Conservation (phyloP, 2,888 invertebrate genomes). For the Sepiola atlantica region DNA sequence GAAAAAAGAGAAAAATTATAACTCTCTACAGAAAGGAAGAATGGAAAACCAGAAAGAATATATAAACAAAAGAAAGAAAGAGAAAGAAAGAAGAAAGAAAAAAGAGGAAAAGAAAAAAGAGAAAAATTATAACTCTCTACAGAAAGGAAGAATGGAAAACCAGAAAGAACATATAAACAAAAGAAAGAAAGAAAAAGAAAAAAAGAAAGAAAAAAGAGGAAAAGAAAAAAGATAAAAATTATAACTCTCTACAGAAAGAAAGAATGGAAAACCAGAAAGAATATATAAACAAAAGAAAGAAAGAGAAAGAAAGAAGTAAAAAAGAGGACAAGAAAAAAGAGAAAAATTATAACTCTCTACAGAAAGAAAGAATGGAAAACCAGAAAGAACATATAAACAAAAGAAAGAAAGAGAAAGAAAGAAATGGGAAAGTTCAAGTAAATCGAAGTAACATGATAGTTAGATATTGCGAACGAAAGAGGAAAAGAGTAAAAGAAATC, state of each 20-base stretch:
- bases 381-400: background rate
- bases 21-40: background rate
- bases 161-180: background rate
- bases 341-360: too few relatives aligned
- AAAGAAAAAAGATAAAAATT: too few relatives aligned
- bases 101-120: background rate
- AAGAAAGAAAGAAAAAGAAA: background rate
- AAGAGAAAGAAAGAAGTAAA: background rate
- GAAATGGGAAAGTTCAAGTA: background rate
- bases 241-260: background rate
- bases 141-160: background rate
- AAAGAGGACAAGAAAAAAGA: background rate
- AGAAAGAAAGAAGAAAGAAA: background rate
- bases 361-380: background rate
- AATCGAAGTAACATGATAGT: background rate
- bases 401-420: background rate
- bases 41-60: background rate
- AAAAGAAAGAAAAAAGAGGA: background rate
- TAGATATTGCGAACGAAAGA: too few relatives aligned
- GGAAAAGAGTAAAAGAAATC: too few relatives aligned
- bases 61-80: background rate
- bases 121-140: background rate
- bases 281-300: too few relatives aligned
- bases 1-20: background rate
- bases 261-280: background rate